Conservation (phyloP, 2,113 vertebrate species). For the Serinus canaria region DNA sequence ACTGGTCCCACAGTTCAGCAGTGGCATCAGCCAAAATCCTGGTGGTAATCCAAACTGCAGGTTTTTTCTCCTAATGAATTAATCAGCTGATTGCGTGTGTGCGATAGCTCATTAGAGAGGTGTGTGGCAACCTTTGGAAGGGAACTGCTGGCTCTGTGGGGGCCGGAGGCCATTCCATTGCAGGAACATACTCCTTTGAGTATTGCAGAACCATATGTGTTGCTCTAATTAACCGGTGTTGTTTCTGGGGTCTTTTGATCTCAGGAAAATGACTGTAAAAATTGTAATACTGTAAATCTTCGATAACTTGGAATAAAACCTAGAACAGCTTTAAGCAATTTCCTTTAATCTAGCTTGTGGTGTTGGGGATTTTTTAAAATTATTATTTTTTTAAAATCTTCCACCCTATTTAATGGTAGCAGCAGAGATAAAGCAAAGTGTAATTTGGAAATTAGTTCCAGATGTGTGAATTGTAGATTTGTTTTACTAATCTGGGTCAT, state of each 20-base stretch:
- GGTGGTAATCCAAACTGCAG: not conserved
- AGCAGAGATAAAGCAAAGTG: slow-evolving; percentile 11
- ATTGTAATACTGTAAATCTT: not conserved
- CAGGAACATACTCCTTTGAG: not conserved
- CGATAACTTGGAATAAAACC: not conserved
- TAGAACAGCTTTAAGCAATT: slow-evolving; percentile 6
- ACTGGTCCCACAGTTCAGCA: not conserved
- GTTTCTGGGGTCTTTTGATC: slow-evolving; percentile 22
- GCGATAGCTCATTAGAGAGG: not conserved
- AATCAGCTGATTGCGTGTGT: not conserved
- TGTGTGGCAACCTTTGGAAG: not conserved
- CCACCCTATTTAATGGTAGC: not conserved
- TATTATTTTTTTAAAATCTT: not conserved
- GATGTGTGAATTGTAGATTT: slow-evolving; percentile 38
- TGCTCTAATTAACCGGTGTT: slow-evolving; percentile 37
- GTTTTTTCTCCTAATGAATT: slow-evolving; percentile 18
- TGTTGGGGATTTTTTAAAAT: not conserved
- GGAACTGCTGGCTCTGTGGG: not conserved
- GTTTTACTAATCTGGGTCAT: slow-evolving; percentile 53
- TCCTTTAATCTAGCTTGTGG: not conserved
- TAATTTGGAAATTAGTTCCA: slow-evolving; percentile 36
- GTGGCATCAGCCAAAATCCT: not conserved
- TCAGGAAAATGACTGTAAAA: slow-evolving; percentile 32
- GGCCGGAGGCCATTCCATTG: not conserved
- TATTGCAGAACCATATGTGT: not conserved